These are phyloP conservation scores for Hermetia illucens DNA, from an alignment of 1,140 invertebrate genomes.

Conservation along the genomic window DNA sequence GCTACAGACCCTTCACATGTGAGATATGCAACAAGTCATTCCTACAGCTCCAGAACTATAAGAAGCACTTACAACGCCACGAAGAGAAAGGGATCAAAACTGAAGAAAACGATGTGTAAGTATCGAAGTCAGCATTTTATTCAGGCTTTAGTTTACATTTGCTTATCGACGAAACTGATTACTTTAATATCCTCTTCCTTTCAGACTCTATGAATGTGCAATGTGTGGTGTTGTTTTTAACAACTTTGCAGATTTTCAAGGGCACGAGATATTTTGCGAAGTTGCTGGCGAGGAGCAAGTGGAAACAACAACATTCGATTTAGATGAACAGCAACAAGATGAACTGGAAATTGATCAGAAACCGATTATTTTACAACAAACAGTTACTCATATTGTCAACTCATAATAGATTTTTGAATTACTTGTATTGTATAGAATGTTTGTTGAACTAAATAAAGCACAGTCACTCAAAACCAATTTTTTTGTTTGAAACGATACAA, in stretches of 20 bases:
- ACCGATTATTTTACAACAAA: too few relatives aligned
- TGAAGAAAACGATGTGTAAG: background rate
- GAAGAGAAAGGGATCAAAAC: constrained; percentile 12
- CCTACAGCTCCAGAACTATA: constrained; percentile 25
- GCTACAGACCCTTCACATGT: constrained; percentile 25
- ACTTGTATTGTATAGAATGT: too few relatives aligned
- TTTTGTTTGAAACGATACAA: too few relatives aligned
- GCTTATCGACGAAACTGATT: too few relatives aligned
- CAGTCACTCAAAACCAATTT: too few relatives aligned
- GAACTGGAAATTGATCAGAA: too few relatives aligned
- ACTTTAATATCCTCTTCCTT: constrained; percentile 6
- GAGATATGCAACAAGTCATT: constrained; percentile 26
- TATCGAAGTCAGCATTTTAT: constrained; percentile 14
- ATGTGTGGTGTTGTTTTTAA: constrained; percentile 26
- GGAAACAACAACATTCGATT: background rate
- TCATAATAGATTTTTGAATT: too few relatives aligned
- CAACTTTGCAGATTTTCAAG: constrained; percentile 24
- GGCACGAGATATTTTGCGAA: constrained; percentile 23
- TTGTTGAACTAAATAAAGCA: too few relatives aligned
- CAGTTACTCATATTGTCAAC: too few relatives aligned
- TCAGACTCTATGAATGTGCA: constrained; percentile 25
- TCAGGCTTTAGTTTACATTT: too few relatives aligned
- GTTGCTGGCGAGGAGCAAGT: constrained; percentile 20
- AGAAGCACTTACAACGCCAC: constrained; percentile 25
- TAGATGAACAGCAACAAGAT: too few relatives aligned